These are phyloP conservation scores for Triplophysa rosa DNA, from an alignment of 2,113 vertebrate genomes.

Conservation along the genomic window DNA sequence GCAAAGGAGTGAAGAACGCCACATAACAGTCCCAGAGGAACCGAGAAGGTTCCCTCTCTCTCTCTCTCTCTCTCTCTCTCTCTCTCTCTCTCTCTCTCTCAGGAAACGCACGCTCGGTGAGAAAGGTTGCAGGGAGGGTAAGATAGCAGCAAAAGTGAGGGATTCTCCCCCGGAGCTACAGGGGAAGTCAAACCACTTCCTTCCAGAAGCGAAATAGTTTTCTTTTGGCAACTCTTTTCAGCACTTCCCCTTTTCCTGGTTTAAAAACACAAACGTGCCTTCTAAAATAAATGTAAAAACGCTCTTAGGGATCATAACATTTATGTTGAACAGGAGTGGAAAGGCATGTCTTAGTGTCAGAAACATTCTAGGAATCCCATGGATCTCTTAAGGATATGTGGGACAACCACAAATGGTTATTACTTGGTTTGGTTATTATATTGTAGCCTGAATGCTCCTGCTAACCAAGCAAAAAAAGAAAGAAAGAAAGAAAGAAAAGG, in stretches of 20 bases:
- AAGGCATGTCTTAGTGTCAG: neutral
- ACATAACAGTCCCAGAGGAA: slow-evolving; percentile 19
- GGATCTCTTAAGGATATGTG: neutral
- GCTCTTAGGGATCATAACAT: neutral
- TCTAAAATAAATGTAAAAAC: slow-evolving; percentile 10
- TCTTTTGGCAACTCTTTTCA: slow-evolving; percentile 3
- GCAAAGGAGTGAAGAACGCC: neutral
- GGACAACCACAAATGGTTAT: neutral
- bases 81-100: neutral
- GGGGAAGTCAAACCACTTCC: slow-evolving; percentile 28
- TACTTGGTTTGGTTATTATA: neutral
- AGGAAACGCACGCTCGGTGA: neutral
- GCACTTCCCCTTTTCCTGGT: slow-evolving; percentile 12
- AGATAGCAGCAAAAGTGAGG: neutral
- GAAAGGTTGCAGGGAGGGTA: neutral
- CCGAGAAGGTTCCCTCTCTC: neutral
- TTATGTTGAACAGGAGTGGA: neutral
- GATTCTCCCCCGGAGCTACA: neutral
- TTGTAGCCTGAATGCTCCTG: neutral
- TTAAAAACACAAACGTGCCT: neutral
- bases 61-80: neutral
- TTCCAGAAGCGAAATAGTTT: neutral
- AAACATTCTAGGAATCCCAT: slow-evolving; percentile 10
- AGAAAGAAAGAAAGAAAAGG: no score
- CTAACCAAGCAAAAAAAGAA: neutral